Percentiles rank a stretch among this genome's conserved stretches.
phyloP scores from a whole-genome alignment of 2,113 vertebrate genomes.

The Seriola quinqueradiata region DNA sequence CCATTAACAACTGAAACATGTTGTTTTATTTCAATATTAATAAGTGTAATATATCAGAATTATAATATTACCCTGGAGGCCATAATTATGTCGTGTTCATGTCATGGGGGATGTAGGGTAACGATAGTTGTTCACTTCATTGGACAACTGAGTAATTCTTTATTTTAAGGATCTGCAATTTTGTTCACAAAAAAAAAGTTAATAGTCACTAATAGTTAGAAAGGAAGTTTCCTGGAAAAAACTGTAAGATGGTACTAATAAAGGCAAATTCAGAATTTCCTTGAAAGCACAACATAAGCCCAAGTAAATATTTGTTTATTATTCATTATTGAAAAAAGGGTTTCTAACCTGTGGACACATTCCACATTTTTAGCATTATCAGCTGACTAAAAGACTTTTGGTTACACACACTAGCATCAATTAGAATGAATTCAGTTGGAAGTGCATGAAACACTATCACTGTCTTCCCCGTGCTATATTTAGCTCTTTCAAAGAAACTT shows the following conservation, averaged over 20 bases:
- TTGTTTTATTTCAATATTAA: not conserved
- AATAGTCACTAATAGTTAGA: not conserved
- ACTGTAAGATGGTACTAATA: not conserved
- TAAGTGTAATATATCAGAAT: not conserved
- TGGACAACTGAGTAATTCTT: not conserved
- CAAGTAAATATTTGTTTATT: not conserved
- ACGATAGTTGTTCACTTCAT: not conserved
- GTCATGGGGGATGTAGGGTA: not conserved
- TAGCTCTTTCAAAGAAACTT: not conserved
- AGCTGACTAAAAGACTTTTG: not conserved
- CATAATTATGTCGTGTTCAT: not conserved
- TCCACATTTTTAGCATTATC: not conserved
- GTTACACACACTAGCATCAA: not conserved
- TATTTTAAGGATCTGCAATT: not conserved
- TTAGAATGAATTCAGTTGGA: not conserved
- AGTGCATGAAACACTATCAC: not conserved
- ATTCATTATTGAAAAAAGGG: not conserved
- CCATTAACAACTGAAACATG: not conserved
- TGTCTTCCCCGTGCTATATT: not conserved
- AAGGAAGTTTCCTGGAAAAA: not conserved
- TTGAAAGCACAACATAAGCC: not conserved
- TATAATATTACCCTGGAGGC: not conserved
- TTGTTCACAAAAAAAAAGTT: not conserved
- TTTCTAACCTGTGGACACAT: not conserved
- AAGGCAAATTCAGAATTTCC: not conserved